Evolutionary conservation across 1,140 invertebrate genomes (phyloP), one percentile per base, ranked within the genome.

Genomic region (Contarinia nasturtii): DNA sequence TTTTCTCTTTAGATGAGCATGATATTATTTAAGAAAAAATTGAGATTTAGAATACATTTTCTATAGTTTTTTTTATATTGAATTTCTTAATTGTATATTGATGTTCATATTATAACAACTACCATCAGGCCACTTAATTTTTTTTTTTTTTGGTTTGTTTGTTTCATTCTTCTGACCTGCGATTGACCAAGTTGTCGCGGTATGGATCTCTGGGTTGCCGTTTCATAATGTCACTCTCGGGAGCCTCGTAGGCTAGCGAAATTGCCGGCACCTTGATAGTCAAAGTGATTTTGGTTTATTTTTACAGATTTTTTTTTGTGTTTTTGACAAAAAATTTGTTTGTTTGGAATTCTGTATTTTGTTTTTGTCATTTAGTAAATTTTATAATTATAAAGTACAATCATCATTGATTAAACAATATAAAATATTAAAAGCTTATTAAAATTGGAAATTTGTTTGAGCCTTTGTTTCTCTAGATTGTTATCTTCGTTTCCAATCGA

Each of bases 171-270:
- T 65, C 68, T 50, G 46, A 86, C 82, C 88, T 89, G 77, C 86
- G 80, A 73, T 92, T 93, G 65, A 93, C 89, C 70, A 93, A 77
- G 75, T 90, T 91, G 76, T 93, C 89, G 69, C 78, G 80, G 73
- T 84, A 79, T 63, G 89, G 88, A 74, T 93, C 82, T 72, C 89
- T 78, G 56, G 90, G 89, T 73, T 85, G 80, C 63, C 89, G 76
- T 79, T 93, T 92, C 89, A 94, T 93, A 71, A 94, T 94, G 78
- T 94, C 88, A 63, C 80, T 85, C 74, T 94, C 90, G 64, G 89
- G 84, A 70, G 83, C 80, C 76, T 94, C 90, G 73, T 94, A 94
- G 71, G 88, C 89, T 74, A 92, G 76, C 67, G 88, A 92, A 75
- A 94, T 92, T 74, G 89, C 88, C 69, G 88, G 89, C 73, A 90